A percentile compares a stretch with the other conserved stretches of the same genome.
Evolutionary conservation across 2,888 invertebrate species (phyloP).

Genomic region (Salpingus planirostris): DNA sequence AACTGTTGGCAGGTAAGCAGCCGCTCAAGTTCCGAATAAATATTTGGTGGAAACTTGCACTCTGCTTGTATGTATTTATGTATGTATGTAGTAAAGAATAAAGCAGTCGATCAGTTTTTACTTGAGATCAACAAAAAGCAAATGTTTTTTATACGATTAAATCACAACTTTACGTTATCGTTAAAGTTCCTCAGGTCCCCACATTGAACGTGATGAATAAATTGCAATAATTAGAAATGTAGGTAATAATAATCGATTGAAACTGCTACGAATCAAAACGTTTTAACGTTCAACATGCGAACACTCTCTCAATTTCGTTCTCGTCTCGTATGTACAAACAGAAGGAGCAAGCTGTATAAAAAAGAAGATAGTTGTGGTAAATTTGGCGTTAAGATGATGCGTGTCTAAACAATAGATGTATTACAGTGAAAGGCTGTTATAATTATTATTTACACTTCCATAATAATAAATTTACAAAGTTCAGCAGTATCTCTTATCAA

Average conservation of each 20-base stretch:
- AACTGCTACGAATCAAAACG: constrained; percentile 2
- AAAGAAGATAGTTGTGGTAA: constrained; percentile 22
- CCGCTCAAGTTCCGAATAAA: constrained; percentile 13
- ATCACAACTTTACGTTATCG: constrained; percentile 33
- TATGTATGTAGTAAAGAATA: constrained; percentile 13
- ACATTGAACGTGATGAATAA: constrained; percentile 17
- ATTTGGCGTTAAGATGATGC: constrained; percentile 27
- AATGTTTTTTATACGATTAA: constrained; percentile 35
- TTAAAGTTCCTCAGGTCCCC: constrained; percentile 17
- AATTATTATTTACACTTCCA: constrained; percentile 22
- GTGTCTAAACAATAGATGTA: constrained; percentile 20
- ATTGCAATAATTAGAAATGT: constrained; percentile 9
- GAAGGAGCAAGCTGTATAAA: constrained; percentile 25
- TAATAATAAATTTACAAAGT: constrained; percentile 23
- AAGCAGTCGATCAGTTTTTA: constrained; percentile 36
- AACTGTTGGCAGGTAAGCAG: constrained; percentile 22
- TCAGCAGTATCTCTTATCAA: constrained; percentile 17
- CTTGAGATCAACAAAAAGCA: constrained; percentile 40
- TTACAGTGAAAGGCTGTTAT: constrained; percentile 21
- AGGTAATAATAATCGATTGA: no score
- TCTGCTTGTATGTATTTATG: constrained; percentile 4
- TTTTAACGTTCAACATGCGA: constrained; percentile 17
- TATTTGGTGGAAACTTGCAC: constrained; percentile 11
- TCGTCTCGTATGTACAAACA: constrained; percentile 16
- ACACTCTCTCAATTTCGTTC: no score